Evolutionary conservation across 2,113 vertebrate genomes (phyloP).

Genomic region (Geococcyx californianus): DNA sequence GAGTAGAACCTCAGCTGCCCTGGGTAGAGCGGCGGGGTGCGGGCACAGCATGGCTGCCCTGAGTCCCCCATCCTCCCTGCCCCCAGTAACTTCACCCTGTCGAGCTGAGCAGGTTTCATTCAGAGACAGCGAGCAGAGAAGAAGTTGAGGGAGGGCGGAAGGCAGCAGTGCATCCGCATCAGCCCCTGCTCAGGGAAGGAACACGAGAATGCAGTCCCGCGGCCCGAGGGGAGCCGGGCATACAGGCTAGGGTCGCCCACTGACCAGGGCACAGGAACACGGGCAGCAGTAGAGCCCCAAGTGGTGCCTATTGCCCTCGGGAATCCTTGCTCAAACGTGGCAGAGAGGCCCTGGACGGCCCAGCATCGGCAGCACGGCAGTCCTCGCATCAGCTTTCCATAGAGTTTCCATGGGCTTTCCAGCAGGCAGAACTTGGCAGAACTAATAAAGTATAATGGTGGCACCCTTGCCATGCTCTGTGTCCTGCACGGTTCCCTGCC

Average conservation of each 20-base stretch:
- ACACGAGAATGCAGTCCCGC: neutral
- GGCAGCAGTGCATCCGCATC: slow-evolving; percentile 9
- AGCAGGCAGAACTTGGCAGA: neutral
- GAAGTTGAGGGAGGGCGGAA: slow-evolving; percentile 71
- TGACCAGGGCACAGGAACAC: too few species aligned
- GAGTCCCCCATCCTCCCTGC: neutral
- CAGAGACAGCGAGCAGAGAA: slow-evolving; percentile 57
- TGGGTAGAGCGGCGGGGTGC: slow-evolving; percentile 29
- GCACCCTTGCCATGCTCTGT: neutral
- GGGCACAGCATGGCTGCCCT: neutral
- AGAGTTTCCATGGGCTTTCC: neutral
- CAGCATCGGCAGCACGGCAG: neutral
- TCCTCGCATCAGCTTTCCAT: neutral
- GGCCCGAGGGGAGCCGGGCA: neutral
- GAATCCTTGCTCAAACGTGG: neutral
- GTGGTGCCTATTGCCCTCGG: neutral
- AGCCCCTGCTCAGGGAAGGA: neutral
- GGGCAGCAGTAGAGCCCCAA: neutral
- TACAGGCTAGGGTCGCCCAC: neutral
- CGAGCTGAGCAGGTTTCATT: slow-evolving; percentile 10
- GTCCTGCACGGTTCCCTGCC: neutral
- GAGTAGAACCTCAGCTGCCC: slow-evolving; percentile 73
- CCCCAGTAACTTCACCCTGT: neutral
- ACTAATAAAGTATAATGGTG: fast-evolving
- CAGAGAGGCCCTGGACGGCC: slow-evolving; percentile 1